A percentile compares a stretch with the other conserved stretches of the same genome.
These are phyloP conservation scores for Zapornia atra DNA, from an alignment of 2,113 vertebrate species.

Conservation along the genomic window DNA sequence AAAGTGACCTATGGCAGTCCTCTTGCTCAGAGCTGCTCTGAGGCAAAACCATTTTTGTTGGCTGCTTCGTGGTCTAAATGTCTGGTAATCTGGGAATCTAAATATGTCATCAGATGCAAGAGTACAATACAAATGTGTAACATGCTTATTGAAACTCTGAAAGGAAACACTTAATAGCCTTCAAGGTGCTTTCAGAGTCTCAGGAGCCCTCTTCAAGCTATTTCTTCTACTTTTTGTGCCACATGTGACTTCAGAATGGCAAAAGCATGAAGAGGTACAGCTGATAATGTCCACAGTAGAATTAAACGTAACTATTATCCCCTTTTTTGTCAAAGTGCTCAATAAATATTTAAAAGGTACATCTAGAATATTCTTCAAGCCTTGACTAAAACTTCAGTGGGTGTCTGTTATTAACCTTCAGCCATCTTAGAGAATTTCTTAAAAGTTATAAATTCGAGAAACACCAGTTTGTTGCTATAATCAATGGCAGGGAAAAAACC, in stretches of 20 bases:
- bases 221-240: background rate
- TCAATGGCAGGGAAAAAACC: background rate
- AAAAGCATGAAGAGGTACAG: background rate
- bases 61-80: background rate
- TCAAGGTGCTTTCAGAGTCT: background rate
- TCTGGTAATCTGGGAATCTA: background rate
- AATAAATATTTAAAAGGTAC: background rate
- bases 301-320: background rate
- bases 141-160: background rate
- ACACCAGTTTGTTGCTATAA: background rate
- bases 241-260: background rate
- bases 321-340: background rate
- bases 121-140: background rate
- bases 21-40: background rate
- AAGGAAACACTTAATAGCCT: background rate
- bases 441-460: background rate
- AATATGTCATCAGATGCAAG: background rate
- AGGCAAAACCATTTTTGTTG: background rate
- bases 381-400: background rate
- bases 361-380: background rate
- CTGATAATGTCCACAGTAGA: background rate
- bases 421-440: background rate
- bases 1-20: background rate
- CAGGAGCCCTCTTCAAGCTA: background rate
- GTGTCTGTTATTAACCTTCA: background rate